These are phyloP conservation scores for Lordiphosa clarofinis DNA, from an alignment of 1,140 invertebrate species.

Conservation along the genomic window DNA sequence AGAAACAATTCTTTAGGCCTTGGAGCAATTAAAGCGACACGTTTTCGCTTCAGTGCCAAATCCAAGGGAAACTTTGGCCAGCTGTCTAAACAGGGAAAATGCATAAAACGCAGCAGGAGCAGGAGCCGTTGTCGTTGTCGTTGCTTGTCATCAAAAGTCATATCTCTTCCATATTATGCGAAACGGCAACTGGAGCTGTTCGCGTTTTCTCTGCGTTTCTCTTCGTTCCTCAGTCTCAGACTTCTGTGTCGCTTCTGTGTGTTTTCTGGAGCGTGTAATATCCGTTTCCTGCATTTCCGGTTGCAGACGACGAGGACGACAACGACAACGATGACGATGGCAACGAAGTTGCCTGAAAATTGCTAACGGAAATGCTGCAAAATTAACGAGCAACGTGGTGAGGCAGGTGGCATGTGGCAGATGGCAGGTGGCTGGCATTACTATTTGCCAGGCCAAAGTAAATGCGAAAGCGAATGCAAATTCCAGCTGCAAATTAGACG, in stretches of 20 bases:
- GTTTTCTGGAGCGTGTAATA: slow-evolving; percentile 76
- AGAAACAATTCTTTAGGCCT: too few relatives aligned
- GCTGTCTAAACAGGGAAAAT: too few relatives aligned
- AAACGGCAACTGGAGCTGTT: slow-evolving; percentile 7
- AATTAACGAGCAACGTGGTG: slow-evolving; percentile 66
- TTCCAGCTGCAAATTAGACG: slow-evolving; percentile 71
- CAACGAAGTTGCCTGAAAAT: slow-evolving; percentile 1
- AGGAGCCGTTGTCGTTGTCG: slow-evolving; percentile 1
- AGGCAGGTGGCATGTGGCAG: slow-evolving; percentile 14
- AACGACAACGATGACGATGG: slow-evolving; percentile 1
- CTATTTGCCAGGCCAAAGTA: slow-evolving; percentile 17
- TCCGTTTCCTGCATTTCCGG: slow-evolving; percentile 62
- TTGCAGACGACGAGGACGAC: slow-evolving; percentile 4
- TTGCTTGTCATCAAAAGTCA: slow-evolving; percentile 61
- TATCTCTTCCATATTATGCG: slow-evolving; percentile 69
- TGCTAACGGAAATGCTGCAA: slow-evolving; percentile 69
- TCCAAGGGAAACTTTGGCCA: too few relatives aligned
- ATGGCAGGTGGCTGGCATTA: slow-evolving; percentile 31
- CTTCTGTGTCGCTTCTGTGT: slow-evolving; percentile 25
- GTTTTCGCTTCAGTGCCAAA: too few relatives aligned
- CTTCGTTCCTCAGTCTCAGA: neutral
- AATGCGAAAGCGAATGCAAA: slow-evolving; percentile 58
- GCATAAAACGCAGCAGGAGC: slow-evolving; percentile 24
- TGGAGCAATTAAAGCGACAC: too few relatives aligned
- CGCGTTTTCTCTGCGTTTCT: neutral